These are phyloP conservation scores for Heliconius ismenius DNA, from an alignment of 2,888 invertebrate genomes.

Conservation along the genomic window DNA sequence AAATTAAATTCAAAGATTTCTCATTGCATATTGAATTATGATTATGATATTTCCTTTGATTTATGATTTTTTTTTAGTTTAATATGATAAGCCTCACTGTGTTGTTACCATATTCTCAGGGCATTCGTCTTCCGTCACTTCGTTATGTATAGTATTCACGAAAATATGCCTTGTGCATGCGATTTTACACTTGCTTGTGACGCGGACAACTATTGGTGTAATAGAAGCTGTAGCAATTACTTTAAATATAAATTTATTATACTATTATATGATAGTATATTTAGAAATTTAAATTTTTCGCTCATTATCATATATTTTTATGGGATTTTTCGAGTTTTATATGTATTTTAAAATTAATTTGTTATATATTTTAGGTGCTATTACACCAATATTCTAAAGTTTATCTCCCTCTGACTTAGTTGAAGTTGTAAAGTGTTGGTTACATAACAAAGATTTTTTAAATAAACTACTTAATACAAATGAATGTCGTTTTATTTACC, in stretches of 20 bases:
- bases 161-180: constrained; percentile 33
- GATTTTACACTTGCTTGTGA: constrained; percentile 9
- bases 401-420: constrained; percentile 60
- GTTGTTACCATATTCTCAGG: constrained; percentile 72
- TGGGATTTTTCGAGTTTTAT: not conserved
- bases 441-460: constrained; percentile 82
- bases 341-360: constrained; percentile 9
- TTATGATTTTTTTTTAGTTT: constrained; percentile 1
- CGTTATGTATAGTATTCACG: constrained; percentile 70
- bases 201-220: constrained; percentile 29
- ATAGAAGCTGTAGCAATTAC: constrained; percentile 7
- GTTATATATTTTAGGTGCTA: constrained; percentile 30
- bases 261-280: not conserved
- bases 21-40: not conserved
- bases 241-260: not conserved
- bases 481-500: constrained; percentile 59
- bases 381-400: constrained; percentile 45
- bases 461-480: constrained; percentile 79
- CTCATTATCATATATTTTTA: constrained; percentile 7
- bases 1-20: not conserved
- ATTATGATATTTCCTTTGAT: not conserved
- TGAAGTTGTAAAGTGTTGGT: constrained; percentile 78
- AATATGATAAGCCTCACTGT: constrained; percentile 44
- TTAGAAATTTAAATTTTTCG: not conserved
- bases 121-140: constrained; percentile 71